Evolutionary conservation across 2,797 vertebrate species (phyloP).

Genomic region (Prunella strophiata): DNA sequence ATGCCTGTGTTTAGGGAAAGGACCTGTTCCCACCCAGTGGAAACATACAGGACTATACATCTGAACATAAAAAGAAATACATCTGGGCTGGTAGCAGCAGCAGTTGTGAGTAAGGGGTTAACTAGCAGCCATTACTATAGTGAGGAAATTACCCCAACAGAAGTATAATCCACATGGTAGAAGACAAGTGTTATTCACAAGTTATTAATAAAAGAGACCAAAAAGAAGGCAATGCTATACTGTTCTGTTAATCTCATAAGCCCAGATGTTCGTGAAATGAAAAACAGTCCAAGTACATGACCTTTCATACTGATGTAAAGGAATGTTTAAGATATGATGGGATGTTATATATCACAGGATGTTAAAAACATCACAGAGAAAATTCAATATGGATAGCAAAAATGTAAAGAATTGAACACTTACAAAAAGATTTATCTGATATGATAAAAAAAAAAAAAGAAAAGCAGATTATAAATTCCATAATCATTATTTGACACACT

Average conservation of each 20-base stretch:
- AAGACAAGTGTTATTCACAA: slow-evolving; percentile 79
- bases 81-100: neutral
- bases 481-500: neutral
- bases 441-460: neutral
- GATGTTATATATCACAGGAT: slow-evolving; percentile 73
- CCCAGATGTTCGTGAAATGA: slow-evolving; percentile 79
- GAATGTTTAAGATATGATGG: slow-evolving; percentile 76
- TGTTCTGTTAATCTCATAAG: slow-evolving; percentile 78
- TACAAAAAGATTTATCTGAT: neutral
- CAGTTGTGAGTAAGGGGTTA: slow-evolving; percentile 58
- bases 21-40: neutral
- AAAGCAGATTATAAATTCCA: neutral
- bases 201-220: slow-evolving; percentile 77
- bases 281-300: slow-evolving; percentile 74
- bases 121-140: slow-evolving; percentile 42
- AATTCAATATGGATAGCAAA: slow-evolving; percentile 19
- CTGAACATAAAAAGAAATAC: neutral
- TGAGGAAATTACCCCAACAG: slow-evolving; percentile 71
- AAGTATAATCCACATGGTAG: slow-evolving; percentile 70
- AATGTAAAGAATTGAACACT: slow-evolving; percentile 9
- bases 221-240: slow-evolving; percentile 68
- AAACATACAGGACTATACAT: neutral
- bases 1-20: neutral
- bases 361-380: slow-evolving; percentile 62
- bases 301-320: slow-evolving; percentile 74